Percentiles rank a stretch among this genome's conserved stretches.
Evolutionary conservation across 92 coral and sea anemone species (phyloP).

Genomic region (Actinostola sp.): DNA sequence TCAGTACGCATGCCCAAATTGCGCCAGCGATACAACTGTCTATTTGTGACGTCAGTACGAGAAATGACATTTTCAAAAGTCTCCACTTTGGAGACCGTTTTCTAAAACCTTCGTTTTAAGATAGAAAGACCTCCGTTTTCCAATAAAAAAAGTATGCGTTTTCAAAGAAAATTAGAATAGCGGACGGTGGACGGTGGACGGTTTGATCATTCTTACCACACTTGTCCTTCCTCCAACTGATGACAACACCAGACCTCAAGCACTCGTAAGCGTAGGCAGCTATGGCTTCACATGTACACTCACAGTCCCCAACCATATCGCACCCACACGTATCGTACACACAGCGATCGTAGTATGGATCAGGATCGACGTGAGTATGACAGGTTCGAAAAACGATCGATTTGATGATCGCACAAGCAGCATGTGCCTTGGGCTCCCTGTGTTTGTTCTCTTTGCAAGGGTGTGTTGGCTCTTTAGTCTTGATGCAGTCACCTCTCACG

Average conservation of each 20-base stretch:
- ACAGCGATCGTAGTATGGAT: conserved; percentile 67
- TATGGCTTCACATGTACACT: conserved; percentile 79
- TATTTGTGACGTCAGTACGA: too few species aligned
- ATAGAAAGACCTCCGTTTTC: too few species aligned
- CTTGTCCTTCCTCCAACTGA: conserved; percentile 69
- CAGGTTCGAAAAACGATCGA: conserved; percentile 61
- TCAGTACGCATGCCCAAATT: too few species aligned
- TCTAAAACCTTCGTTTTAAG: too few species aligned
- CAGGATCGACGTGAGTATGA: conserved; percentile 66
- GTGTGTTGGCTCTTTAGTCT: conserved; percentile 51
- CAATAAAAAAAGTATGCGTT: neutral
- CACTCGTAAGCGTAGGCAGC: conserved; percentile 87
- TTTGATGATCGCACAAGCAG: conserved; percentile 65
- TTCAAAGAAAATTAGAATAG: neutral
- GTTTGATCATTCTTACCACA: conserved; percentile 41
- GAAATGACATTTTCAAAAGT: too few species aligned
- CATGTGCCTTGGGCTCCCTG: conserved; percentile 73
- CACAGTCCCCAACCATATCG: conserved; percentile 85
- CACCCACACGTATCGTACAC: conserved; percentile 82
- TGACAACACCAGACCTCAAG: conserved; percentile 54
- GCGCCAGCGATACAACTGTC: too few species aligned
- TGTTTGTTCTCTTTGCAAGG: conserved; percentile 65
- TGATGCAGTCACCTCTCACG: conserved; percentile 66
- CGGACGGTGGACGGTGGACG: neutral
- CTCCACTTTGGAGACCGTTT: too few species aligned